Conservation (phyloP, 2,113 vertebrate genomes). For the Taurulus bubalis region DNA sequence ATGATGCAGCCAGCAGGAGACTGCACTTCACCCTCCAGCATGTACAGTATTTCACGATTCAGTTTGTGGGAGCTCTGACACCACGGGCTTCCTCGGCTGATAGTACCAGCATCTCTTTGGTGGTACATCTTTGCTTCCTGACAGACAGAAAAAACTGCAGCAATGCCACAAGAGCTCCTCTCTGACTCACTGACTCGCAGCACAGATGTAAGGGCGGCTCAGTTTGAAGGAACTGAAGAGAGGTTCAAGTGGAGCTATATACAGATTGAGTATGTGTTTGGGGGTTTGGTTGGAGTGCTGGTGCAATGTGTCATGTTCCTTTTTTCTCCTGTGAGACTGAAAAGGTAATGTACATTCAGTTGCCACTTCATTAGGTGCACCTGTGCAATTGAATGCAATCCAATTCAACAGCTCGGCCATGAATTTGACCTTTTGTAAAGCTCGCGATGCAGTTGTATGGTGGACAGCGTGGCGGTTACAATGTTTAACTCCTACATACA, state of each 20-base stretch:
- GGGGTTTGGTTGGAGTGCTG: not conserved
- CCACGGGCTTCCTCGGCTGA: constrained; percentile 8
- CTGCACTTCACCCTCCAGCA: constrained; percentile 19
- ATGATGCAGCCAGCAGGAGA: constrained; percentile 25
- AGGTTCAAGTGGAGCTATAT: constrained; percentile 9
- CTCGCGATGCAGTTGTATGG: not conserved
- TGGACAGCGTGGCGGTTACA: not conserved
- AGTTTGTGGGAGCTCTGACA: constrained; percentile 5
- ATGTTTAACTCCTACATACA: not conserved
- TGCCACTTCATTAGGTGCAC: not conserved
- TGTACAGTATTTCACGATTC: constrained; percentile 2
- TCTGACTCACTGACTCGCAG: constrained; percentile 31
- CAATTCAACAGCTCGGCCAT: not conserved
- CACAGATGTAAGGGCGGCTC: constrained; percentile 1
- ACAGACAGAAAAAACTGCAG: constrained; percentile 14
- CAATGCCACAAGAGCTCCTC: constrained; percentile 1
- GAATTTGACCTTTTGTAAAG: not conserved
- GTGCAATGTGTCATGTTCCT: not conserved
- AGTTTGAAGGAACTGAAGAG: constrained; percentile 36
- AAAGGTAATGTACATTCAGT: not conserved
- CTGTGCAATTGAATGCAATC: not conserved
- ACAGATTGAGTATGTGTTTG: not conserved
- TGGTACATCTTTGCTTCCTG: not conserved
- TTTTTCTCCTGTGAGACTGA: constrained; percentile 3
- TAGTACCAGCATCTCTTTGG: not conserved